Evolutionary conservation across 2,888 invertebrate genomes (phyloP), one percentile per base, ranked within the genome.

Genomic region (Leucania comma): DNA sequence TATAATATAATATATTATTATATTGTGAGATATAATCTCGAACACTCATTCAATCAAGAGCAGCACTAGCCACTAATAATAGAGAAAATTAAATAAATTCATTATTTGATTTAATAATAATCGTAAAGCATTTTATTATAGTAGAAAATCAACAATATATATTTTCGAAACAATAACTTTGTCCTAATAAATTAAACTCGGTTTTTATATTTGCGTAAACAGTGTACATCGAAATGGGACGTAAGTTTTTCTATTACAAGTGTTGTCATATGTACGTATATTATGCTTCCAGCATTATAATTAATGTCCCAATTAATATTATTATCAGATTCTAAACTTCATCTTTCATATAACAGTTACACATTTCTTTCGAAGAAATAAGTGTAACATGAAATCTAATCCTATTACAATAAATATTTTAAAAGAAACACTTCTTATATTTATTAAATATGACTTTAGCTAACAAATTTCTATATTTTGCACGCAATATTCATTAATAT

Each of bases 51-150:
- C 90, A 79, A 87, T 84, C 80, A 88, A 84, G 90, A 92, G 91
- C 88, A 92, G 91, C 91, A 91, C 90, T 89, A 89, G 90, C 89
- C 87, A 90, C 88, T 85, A 86, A 86, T 72, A 82, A 79, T 70
- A 80, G 68, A 82, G 81, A 80, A 83, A 81, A 75, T 72, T 29
- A 69, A 80, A 79, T 65, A 76, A 83, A 69, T 80, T 77, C 48
- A 57, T 80, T 81, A 78, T 71, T 66, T 63, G n/a, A 68, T 67
- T 68, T 56, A 53, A 56, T 83, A 56, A 65, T 71, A 70, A 75
- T 60, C 57, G 53, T 77, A 72, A 78, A 75, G 75, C 63, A 73
- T 72, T 76, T 63, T 74, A 83, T 65, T 80, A 82, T 85, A 74
- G 59, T 65, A 78, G 67, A 75, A 84, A 87, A 87, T 79, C 70